phyloP scores from a whole-genome alignment of 2,888 invertebrate species.

The Creontiades dilutus region DNA sequence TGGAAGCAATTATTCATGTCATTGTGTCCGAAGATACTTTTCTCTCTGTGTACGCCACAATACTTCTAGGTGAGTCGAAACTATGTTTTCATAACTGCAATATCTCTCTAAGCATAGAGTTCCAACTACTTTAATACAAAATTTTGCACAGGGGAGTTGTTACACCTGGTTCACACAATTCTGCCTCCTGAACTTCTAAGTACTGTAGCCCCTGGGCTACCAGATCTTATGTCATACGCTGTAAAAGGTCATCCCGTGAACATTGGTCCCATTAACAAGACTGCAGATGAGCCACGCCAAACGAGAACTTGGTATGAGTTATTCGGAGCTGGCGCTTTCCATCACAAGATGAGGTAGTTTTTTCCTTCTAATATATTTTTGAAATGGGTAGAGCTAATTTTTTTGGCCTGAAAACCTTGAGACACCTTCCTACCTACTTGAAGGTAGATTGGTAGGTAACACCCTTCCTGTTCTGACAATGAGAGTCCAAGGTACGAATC shows the following conservation, averaged over 20 bases:
- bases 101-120: too few species aligned
- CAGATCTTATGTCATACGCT: constrained; percentile 88
- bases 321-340: not conserved
- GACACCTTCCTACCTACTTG: too few species aligned
- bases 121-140: not conserved
- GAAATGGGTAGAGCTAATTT: not conserved
- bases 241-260: constrained; percentile 76
- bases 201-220: constrained; percentile 87
- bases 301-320: constrained; percentile 45
- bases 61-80: constrained; percentile 84
- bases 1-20: constrained; percentile 94
- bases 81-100: not conserved
- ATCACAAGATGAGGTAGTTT: constrained; percentile 30
- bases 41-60: constrained; percentile 94
- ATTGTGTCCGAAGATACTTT: constrained; percentile 93
- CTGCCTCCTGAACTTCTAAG: constrained; percentile 93
- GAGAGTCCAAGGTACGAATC: too few species aligned
- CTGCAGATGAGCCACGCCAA: constrained; percentile 18
- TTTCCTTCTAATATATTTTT: not conserved
- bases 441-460: too few species aligned
- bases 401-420: not conserved
- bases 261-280: constrained; percentile 57
- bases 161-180: constrained; percentile 91
- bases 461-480: too few species aligned
- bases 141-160: constrained; percentile 83